phyloP scores from a whole-genome alignment of 1,140 invertebrate species.

The Ceratina japonica region DNA sequence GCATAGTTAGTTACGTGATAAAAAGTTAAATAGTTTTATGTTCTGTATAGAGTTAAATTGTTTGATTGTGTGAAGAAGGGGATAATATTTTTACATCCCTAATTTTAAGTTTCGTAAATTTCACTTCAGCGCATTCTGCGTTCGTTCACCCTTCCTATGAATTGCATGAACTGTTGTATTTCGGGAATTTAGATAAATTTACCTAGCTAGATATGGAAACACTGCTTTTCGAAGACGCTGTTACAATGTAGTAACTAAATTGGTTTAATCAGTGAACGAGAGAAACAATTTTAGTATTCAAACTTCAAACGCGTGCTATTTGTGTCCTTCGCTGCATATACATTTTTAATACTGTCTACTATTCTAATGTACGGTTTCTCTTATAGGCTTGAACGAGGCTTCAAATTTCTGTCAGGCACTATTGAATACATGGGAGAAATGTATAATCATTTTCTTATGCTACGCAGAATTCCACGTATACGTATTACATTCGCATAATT shows the following conservation, averaged over 20 bases:
- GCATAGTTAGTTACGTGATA: no score
- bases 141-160: constrained; percentile 1
- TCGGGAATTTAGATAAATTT: not conserved
- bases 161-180: no score
- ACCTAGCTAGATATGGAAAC: not conserved
- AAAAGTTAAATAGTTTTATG: no score
- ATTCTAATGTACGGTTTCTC: constrained; percentile 38
- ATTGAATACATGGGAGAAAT: not conserved
- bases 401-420: constrained; percentile 11
- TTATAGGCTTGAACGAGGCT: not conserved
- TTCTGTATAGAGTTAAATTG: no score
- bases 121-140: not conserved
- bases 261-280: not conserved
- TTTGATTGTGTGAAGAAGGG: not conserved
- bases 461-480: constrained; percentile 30
- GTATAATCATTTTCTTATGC: constrained; percentile 24
- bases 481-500: not conserved
- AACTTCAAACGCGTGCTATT: constrained; percentile 29
- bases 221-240: not conserved
- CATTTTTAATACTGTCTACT: constrained; percentile 51
- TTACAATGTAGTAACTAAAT: not conserved
- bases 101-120: not conserved
- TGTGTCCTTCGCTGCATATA: constrained; percentile 10
- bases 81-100: not conserved
- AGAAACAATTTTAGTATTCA: constrained; percentile 38